Conservation (phyloP, 1,140 invertebrate species). For the Nixonia krombeini region DNA sequence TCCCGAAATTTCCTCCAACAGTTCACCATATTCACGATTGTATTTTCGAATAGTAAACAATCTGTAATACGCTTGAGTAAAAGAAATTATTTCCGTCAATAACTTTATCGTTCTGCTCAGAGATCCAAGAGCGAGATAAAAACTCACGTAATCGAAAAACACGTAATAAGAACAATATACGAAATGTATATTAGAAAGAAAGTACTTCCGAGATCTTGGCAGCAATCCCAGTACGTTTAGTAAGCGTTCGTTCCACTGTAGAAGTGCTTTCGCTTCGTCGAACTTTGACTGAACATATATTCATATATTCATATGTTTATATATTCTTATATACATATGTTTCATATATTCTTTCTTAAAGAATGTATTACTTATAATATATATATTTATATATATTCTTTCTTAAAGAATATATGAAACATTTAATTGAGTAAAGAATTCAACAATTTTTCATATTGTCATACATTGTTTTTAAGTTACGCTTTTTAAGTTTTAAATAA, state of each 20-base stretch:
- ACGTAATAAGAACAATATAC: conserved; percentile 28
- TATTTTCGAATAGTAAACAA: conserved; percentile 36
- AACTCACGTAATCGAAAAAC: conserved; percentile 15
- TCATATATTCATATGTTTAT: too few species aligned
- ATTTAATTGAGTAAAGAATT: too few species aligned
- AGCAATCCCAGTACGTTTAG: conserved; percentile 38
- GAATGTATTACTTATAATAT: too few species aligned
- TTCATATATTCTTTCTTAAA: too few species aligned
- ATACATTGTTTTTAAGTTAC: too few species aligned
- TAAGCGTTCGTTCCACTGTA: conserved; percentile 42
- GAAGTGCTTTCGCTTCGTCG: too few species aligned
- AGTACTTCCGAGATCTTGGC: conserved; percentile 25
- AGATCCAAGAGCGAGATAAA: conserved; percentile 29
- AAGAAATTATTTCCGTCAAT: conserved; percentile 37
- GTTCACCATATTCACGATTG: conserved; percentile 36
- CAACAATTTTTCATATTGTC: too few species aligned
- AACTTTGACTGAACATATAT: too few species aligned
- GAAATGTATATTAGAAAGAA: conserved; percentile 23
- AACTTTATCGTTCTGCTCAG: conserved; percentile 34
- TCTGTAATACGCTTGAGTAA: conserved; percentile 38
- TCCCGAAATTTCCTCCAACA: conserved; percentile 32
- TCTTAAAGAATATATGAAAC: too few species aligned
- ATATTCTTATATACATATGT: too few species aligned
- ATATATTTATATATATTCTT: too few species aligned
- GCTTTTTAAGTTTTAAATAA: too few species aligned